Evolutionary conservation across 2,888 invertebrate genomes (phyloP), one percentile per base, ranked within the genome.

Genomic region (Erebia ligea): DNA sequence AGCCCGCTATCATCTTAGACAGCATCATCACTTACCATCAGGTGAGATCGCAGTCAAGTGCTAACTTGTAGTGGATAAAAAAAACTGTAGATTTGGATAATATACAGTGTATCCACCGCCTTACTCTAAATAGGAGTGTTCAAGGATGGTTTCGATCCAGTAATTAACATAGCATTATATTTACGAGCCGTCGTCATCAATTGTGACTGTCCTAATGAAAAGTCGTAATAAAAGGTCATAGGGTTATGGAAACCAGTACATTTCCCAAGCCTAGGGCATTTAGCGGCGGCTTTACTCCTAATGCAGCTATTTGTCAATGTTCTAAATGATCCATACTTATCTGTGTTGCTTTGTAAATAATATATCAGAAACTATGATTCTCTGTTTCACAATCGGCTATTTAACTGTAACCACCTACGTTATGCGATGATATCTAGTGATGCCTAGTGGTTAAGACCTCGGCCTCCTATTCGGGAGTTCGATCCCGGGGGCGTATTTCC

Each of bases 91-190:
- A n/a, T n/a, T n/a, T n/a, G n/a, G n/a, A n/a, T n/a, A n/a, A n/a
- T 11, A n/a, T 11, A 11, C 48, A 25, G n/a, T 70, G 40, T 57
- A 59, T 40, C 42, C 34, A 19, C 25, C 15, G 56, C 70, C 10
- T 68, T 56, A 67, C 17, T 58, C 57, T 56, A 69, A 69, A 67
- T 13, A 40, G 73, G 73, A 72, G 68, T 68, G 72, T 68, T 77
- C 77, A 75, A 77, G 76, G 77, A 73, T 75, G 67, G 59, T 68
- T 72, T 74, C 76, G 69, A 76, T 76, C 70, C 69, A 72, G 69
- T 74, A 77, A 77, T 77, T 77, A 77, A 69, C 74, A 58, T 63
- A 69, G 52, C 40, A 61, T 68, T 56, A 73, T 65, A 69, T 75
- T 75, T 75, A 73, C 62, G 68, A 69, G 42, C 52, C 58, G 65